Base-by-base conservation (phyloP, 2,797 vertebrate genomes). In the Hydrolagus colliei region DNA sequence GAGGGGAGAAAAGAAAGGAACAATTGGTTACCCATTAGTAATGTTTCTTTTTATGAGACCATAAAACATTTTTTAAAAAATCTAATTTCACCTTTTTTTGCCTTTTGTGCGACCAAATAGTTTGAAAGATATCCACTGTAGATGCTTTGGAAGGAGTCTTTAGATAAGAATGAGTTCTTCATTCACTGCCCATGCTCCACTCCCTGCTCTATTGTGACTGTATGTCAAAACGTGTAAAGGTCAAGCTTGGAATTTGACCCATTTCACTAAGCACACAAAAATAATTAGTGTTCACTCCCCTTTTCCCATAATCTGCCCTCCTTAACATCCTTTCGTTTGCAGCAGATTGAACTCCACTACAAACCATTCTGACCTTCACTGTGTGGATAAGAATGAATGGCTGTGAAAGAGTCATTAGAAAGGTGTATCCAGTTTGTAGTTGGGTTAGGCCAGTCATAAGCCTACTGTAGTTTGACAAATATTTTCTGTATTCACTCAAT, bases 101-200 rank as follows among this genome's bases (percentile, higher is more conserved):
- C 78, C 13, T 27, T 22, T 67, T 67, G 18, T 67, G 63, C 68
- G 16, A 41, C 79, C 68, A 68, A 68, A 68, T 20, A 63, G 71
- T 71, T 20, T n/a, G 65, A 9, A 41, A 84, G 20, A 41, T 71
- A 67, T 84, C 65, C 35, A 71, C 16, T 41, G 20, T 20, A 35
- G 27, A 41, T 35, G 52, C 20, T 71, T 71, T 27, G 71, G 12
- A 82, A 71, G 14, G 52, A 71, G 10, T 90, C 90, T 92, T 91
- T 90, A 89, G 89, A 91, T 91, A 91, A 91, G 88, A 88, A 89
- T 89, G 89, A 16, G 41, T 35, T 71, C 65, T 35, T 12, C 32
- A 20, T 68, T 84, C 32, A 84, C 16, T 12, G 9, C 18, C 75
- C 75, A 84, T n/a, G 2, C 65, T 18, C 65, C 67, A 18, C 71